Evolutionary conservation across 2,797 vertebrate genomes (phyloP), one percentile per base, ranked within the genome.

Genomic region (Tiaroga cobitis): DNA sequence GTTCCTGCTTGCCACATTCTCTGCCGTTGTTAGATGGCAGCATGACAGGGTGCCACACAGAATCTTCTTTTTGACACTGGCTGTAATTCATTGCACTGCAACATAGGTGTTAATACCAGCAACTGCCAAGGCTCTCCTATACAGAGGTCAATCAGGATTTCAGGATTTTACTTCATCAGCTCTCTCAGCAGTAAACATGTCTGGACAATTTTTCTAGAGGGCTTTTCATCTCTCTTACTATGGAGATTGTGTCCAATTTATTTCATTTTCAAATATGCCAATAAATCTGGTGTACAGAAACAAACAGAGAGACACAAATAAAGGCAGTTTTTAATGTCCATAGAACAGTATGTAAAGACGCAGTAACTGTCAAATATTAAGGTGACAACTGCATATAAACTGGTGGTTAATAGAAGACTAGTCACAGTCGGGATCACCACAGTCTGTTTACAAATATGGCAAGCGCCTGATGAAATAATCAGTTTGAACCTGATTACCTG

Each of bases 111-210:
- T 72, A 61, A 56, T 76, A 76, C 21, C 37, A 82, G 68, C 18
- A 46, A 59, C 68, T 82, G 37, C 37, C 80, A 82, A 73, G n/a
- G 49, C n/a, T 78, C 24, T 61, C 24, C 46, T 41, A 56, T 41
- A 41, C 49, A 21, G 68, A 73, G 69, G n/a, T 82, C 80, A 61
- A 43, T 82, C 51, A 73, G 51, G 54, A 70, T 73, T 82, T 82
- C 37, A 73, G 81, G 1, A 32, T 82, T 73, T 74, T 43, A 82
- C 56, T 56, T 74, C 69, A 63, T 63, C 69, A 46, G 69, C 69
- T 74, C 69, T 74, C 54, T 74, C 39, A n/a, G 54, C 68, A 75
- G 70, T 75, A 65, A 83, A 75, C 70, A 83, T 83, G 39, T 49
- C 81, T 75, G 21, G 21, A 63, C 21, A 29, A 32, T 82, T 65